phyloP scores from a whole-genome alignment of 1,140 invertebrate genomes.

The Aleiodes sp. region DNA sequence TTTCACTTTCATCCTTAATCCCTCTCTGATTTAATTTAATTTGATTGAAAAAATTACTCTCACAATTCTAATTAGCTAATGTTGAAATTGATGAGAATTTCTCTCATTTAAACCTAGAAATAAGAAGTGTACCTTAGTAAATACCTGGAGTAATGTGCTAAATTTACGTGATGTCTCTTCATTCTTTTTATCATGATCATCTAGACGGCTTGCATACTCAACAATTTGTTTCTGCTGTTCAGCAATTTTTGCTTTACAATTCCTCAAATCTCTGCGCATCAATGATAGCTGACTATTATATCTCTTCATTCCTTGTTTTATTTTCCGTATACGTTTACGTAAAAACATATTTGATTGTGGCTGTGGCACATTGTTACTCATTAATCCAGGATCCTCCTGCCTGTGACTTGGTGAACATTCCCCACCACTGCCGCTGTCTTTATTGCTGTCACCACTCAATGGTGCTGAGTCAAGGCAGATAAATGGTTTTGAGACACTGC shows the following conservation, averaged over 20 bases:
- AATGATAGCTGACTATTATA: constrained; percentile 82
- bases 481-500: constrained; percentile 71
- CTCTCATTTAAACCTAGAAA: background rate
- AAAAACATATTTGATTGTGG: constrained; percentile 86
- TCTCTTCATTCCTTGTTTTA: constrained; percentile 88
- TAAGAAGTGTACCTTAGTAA: constrained; percentile 56
- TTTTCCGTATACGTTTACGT: constrained; percentile 84
- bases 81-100: too few species aligned
- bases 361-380: constrained; percentile 70
- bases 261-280: constrained; percentile 78
- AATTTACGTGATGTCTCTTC: constrained; percentile 89
- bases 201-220: constrained; percentile 82
- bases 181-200: constrained; percentile 90
- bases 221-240: constrained; percentile 86
- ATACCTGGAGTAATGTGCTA: constrained; percentile 84
- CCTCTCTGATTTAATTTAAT: too few species aligned
- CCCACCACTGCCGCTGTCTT: constrained; percentile 57
- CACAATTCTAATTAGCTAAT: too few species aligned
- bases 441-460: constrained; percentile 60
- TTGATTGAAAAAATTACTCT: too few species aligned
- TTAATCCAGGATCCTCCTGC: constrained; percentile 64
- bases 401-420: constrained; percentile 59
- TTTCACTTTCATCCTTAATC: too few species aligned
- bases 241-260: constrained; percentile 80
- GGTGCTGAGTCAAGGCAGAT: constrained; percentile 72